These are phyloP conservation scores for Protonemura montana DNA, from an alignment of 2,888 invertebrate genomes.

Conservation along the genomic window DNA sequence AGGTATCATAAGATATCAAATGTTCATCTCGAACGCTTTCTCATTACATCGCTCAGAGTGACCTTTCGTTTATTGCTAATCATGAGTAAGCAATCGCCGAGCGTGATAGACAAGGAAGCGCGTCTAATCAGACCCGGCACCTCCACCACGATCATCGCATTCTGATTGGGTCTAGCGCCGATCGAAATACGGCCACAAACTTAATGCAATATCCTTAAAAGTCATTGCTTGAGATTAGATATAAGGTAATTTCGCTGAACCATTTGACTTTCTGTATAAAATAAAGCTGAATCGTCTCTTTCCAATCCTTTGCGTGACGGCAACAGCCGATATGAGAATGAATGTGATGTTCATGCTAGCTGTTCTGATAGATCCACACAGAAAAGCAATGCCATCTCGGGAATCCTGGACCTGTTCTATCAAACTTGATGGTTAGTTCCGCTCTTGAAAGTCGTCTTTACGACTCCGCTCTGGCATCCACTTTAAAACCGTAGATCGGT, in stretches of 20 bases:
- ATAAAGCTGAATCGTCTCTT: constrained; percentile 4
- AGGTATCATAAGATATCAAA: constrained; percentile 7
- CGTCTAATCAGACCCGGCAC: not conserved
- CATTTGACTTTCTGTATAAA: constrained; percentile 12
- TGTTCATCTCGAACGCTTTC: not conserved
- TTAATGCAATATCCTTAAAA: constrained; percentile 12
- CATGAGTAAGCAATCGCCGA: not conserved
- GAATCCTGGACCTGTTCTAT: constrained; percentile 44
- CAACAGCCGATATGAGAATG: constrained; percentile 46
- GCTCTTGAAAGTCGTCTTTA: constrained; percentile 20
- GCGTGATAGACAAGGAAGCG: not conserved
- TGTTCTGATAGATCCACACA: constrained; percentile 34
- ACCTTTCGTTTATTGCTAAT: constrained; percentile 3
- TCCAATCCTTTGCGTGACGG: not conserved
- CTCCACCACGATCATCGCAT: not conserved
- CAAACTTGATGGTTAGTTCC: constrained; percentile 41
- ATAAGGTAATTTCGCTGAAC: not conserved
- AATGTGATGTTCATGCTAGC: constrained; percentile 43
- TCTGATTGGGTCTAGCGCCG: not conserved
- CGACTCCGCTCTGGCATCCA: constrained; percentile 35
- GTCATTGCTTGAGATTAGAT: not conserved
- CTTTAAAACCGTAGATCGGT: constrained; percentile 40
- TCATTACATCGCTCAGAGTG: not conserved
- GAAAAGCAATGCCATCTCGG: constrained; percentile 45
- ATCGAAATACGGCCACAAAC: not conserved